Conservation (phyloP, 2,797 vertebrate genomes). For the Vireo griseus region DNA sequence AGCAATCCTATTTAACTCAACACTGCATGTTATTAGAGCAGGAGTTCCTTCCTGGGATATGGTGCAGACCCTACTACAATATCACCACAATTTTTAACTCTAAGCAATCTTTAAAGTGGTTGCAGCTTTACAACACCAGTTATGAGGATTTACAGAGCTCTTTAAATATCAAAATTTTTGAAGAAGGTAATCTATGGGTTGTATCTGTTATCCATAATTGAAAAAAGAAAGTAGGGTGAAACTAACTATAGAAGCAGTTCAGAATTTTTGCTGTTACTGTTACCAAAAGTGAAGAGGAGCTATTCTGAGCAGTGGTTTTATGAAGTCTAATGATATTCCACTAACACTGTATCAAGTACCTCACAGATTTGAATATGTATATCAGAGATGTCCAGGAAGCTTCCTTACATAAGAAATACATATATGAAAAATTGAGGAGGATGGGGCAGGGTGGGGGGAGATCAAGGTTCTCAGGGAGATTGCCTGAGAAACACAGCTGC, state of each 20-base stretch:
- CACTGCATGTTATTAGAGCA: not conserved
- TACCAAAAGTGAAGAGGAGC: not conserved
- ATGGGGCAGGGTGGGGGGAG: rapidly evolving
- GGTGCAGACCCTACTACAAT: not conserved
- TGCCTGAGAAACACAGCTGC: not conserved
- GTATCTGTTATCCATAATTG: not conserved
- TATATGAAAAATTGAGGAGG: not conserved
- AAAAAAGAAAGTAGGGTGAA: not conserved
- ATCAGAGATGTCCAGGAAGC: not conserved
- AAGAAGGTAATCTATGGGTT: not conserved
- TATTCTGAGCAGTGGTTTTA: not conserved
- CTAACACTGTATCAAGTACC: not conserved
- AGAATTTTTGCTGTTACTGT: not conserved
- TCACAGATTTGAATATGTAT: not conserved
- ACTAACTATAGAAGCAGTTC: not conserved
- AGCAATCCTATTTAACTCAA: not conserved
- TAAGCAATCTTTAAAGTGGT: not conserved
- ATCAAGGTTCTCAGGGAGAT: not conserved
- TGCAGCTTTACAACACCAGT: not conserved
- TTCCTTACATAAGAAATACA: not conserved
- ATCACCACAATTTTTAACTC: not conserved
- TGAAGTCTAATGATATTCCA: not conserved
- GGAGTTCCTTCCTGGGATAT: not conserved
- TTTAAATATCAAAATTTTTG: not conserved
- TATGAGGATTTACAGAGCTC: not conserved